A percentile compares a stretch with the other conserved stretches of the same genome.
These are phyloP conservation scores for Chelmon rostratus DNA, from an alignment of 2,797 vertebrate species.

Conservation along the genomic window DNA sequence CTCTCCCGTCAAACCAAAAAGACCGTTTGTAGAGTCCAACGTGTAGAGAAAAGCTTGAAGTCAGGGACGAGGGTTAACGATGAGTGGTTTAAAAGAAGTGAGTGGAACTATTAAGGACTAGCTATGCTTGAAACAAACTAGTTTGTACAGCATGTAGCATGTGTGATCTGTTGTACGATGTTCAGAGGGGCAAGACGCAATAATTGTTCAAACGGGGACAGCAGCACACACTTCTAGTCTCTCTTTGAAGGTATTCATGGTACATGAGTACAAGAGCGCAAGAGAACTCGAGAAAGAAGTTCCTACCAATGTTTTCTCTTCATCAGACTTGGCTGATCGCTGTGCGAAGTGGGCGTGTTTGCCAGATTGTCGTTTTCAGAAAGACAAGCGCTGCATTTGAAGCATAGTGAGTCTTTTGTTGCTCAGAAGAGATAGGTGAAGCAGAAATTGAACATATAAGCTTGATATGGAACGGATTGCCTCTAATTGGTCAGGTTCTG, in stretches of 20 bases:
- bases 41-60: slow-evolving; percentile 84
- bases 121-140: slow-evolving; percentile 34
- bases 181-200: slow-evolving; percentile 29
- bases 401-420: background rate
- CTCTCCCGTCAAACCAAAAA: slow-evolving; percentile 99
- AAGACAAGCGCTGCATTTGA: slow-evolving; percentile 4
- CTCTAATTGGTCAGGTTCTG: background rate
- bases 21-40: slow-evolving; percentile 99
- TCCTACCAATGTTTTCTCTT: background rate
- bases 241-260: background rate
- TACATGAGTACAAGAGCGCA: no score
- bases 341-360: background rate
- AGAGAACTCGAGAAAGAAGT: background rate
- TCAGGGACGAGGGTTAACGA: background rate
- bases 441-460: background rate
- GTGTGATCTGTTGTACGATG: background rate
- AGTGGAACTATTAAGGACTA: background rate
- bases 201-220: slow-evolving; percentile 12
- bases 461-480: background rate
- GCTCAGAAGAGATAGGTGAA: background rate
- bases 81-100: slow-evolving; percentile 4
- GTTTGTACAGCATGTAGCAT: background rate
- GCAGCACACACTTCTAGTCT: background rate
- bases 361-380: background rate
- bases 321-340: background rate